Conservation (phyloP, 2,888 invertebrate species). For the Gandaritis pyraliata region DNA sequence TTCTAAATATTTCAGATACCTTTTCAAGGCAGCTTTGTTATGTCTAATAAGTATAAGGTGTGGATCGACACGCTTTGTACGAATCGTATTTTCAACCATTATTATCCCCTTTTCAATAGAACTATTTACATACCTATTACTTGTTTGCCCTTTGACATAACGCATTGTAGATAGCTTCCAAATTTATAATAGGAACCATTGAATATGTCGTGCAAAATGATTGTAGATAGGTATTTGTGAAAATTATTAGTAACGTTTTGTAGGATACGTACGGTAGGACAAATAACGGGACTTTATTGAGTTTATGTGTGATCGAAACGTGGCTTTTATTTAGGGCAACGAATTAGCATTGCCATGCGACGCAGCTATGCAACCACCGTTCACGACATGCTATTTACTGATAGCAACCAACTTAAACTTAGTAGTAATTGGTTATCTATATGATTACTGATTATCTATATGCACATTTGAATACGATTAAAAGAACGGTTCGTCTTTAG, state of each 20-base stretch:
- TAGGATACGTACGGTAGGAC: neutral
- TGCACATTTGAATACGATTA: too few species aligned
- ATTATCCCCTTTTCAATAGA: constrained; percentile 61
- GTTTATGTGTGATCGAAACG: constrained; percentile 26
- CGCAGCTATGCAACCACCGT: constrained; percentile 14
- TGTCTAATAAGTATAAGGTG: constrained; percentile 37
- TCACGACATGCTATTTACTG: constrained; percentile 12
- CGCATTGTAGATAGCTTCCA: constrained; percentile 56
- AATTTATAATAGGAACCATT: constrained; percentile 48
- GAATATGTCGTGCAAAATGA: constrained; percentile 7
- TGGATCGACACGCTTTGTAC: constrained; percentile 43
- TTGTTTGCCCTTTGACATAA: constrained; percentile 51
- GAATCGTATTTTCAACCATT: constrained; percentile 50
- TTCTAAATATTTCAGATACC: constrained; percentile 41
- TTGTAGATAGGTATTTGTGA: neutral
- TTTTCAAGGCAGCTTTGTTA: constrained; percentile 43
- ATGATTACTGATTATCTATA: neutral
- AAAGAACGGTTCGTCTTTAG: too few species aligned
- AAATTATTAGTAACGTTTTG: constrained; percentile 2
- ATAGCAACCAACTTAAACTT: constrained; percentile 7
- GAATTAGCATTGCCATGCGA: constrained; percentile 28
- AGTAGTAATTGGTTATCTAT: neutral
- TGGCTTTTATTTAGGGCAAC: constrained; percentile 22
- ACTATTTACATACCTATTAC: constrained; percentile 62
- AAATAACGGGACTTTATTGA: constrained; percentile 28